Evolutionary conservation across 23 tunicate genomes (phyloP), one percentile per base, ranked within the genome.

Genomic region (Trididemnum clinides): DNA sequence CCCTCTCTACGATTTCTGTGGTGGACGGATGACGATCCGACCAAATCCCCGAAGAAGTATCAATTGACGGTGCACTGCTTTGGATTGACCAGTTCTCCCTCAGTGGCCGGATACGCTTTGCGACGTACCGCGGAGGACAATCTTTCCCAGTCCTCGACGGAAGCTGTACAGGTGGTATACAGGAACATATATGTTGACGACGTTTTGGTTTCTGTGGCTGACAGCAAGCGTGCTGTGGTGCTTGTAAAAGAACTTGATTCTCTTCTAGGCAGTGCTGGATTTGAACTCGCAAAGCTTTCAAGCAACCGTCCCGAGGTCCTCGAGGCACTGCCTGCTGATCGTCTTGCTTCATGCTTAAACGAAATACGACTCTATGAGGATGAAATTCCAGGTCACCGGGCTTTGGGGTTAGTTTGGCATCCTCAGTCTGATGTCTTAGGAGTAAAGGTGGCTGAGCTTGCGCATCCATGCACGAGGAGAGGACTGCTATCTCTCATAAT

Each of bases 11-110:
- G 57, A 2, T 73, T 73, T 73, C 57, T 73, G 28, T 73, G 80
- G 80, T 73, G 80, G 57, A 37, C 80, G 5, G 80, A 73, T 23
- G 80, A 23, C 29, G 57, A 73, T 22, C 30, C 57, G 57, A 39
- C 54, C 10, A 73, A 73, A 23, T 7, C 54, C 38, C 28, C 26
- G 2, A 39, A 19, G 28, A 29, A 37, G 33, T 73, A 73, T 39
- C 54, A 39, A 22, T 37, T 73, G 80, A 37, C 80, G 27, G 80
- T 73, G 75, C 57, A 73, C 31, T 73, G 54, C 27, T 73, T 73
- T 73, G 80, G 80, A 12, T 4, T 39, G 28, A 73, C 57, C 27
- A 37, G 30, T n/a, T 73, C 80, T 4, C 80, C 80, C 22, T 37
- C 57, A 2, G 54, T 37, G 27, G 54, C 3, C 2, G 54, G 30